These are phyloP conservation scores for Poeciliopsis prolifica DNA, from an alignment of 2,113 vertebrate species.

Conservation along the genomic window DNA sequence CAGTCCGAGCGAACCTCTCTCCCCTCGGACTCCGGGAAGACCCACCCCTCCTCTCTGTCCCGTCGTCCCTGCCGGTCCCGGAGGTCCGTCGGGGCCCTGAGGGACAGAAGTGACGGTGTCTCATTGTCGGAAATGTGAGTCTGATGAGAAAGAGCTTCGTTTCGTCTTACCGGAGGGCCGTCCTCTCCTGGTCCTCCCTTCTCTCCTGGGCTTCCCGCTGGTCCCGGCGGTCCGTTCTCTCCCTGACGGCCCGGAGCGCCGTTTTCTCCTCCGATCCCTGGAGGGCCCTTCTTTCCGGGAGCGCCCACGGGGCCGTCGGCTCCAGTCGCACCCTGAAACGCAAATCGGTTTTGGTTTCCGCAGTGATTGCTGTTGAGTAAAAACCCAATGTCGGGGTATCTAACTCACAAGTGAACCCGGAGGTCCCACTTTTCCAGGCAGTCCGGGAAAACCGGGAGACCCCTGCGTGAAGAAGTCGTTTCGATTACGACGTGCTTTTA, in stretches of 20 bases:
- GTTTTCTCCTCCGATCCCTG: constrained; percentile 88
- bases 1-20: constrained; percentile 90
- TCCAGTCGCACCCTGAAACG: constrained; percentile 86
- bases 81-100: constrained; percentile 94
- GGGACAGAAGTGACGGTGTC: neutral
- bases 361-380: neutral
- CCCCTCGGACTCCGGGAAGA: constrained; percentile 91
- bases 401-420: constrained; percentile 88
- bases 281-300: constrained; percentile 91
- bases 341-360: neutral
- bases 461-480: constrained; percentile 76
- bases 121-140: neutral
- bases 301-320: constrained; percentile 88
- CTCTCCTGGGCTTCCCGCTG: constrained; percentile 87
- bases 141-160: neutral
- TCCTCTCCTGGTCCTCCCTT: constrained; percentile 95
- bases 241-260: constrained; percentile 87
- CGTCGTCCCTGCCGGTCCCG: constrained; percentile 88
- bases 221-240: constrained; percentile 86
- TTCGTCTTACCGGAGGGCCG: constrained; percentile 83
- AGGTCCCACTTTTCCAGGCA: constrained; percentile 92
- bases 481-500: neutral
- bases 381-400: neutral
- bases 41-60: constrained; percentile 97
- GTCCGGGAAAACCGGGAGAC: constrained; percentile 94